Conservation (phyloP, 2,888 invertebrate species). For the Acronicta alni region DNA sequence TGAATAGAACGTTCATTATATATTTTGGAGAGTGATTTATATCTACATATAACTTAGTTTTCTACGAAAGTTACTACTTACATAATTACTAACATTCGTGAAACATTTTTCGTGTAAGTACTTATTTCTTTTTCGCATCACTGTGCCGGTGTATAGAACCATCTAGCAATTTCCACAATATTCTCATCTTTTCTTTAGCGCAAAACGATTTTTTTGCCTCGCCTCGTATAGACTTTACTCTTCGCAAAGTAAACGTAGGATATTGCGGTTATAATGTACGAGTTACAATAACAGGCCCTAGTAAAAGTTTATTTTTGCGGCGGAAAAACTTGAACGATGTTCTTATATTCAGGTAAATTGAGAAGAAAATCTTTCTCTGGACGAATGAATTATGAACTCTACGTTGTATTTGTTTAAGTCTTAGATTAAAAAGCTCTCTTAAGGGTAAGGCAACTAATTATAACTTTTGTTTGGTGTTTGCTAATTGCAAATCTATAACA, state of each 20-base stretch:
- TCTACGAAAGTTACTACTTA: not conserved
- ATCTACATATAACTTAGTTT: not conserved
- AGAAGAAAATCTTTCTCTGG: not conserved
- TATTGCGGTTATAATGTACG: conserved; percentile 42
- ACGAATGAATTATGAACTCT: too few relatives aligned
- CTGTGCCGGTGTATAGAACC: not conserved
- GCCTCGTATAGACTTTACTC: conserved; percentile 32
- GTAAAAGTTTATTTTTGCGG: conserved; percentile 31
- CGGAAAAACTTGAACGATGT: conserved; percentile 36
- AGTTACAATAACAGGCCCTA: conserved; percentile 38
- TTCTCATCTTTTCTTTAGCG: conserved; percentile 7
- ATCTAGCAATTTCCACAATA: conserved; percentile 2
- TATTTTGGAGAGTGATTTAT: too few relatives aligned
- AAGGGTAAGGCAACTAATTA: too few relatives aligned
- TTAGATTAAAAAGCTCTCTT: too few relatives aligned
- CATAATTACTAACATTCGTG: not conserved
- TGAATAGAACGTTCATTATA: too few relatives aligned
- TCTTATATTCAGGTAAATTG: conserved; percentile 25
- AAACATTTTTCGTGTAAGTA: not conserved
- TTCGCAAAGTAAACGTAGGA: conserved; percentile 34
- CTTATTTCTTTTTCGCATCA: not conserved
- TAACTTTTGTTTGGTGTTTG: too few relatives aligned
- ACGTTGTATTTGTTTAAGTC: too few relatives aligned
- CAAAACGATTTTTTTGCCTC: conserved; percentile 33
- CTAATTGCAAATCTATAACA: too few relatives aligned